These are phyloP conservation scores for Temnothorax rugatulus DNA, from an alignment of 2,888 invertebrate genomes.

Conservation along the genomic window DNA sequence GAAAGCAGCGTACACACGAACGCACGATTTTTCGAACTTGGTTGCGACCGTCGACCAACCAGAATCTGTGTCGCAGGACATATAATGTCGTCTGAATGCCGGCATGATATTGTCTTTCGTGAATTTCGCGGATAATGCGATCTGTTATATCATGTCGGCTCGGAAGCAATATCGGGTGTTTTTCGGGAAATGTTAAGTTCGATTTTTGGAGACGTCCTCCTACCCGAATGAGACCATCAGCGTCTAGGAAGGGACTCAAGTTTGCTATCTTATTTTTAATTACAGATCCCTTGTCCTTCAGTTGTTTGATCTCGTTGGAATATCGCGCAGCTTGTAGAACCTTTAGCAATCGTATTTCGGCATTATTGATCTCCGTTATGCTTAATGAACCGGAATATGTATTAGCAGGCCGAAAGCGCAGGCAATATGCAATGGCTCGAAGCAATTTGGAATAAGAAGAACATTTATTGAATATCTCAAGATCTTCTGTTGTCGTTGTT, in stretches of 20 bases:
- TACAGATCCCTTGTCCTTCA: rapidly evolving
- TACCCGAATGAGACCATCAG: not conserved
- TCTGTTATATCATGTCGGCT: not conserved
- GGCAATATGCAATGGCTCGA: not conserved
- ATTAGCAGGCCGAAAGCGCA: not conserved
- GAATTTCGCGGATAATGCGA: not conserved
- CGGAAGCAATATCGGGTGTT: not conserved
- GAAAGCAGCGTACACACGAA: too few species aligned
- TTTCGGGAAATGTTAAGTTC: not conserved
- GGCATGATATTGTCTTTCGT: too few species aligned
- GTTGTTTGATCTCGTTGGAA: not conserved
- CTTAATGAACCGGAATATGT: not conserved
- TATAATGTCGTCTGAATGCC: too few species aligned
- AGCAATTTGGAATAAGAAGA: not conserved
- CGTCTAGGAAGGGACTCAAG: not conserved
- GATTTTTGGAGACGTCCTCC: not conserved
- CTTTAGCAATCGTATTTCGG: not conserved
- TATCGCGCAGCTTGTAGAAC: not conserved
- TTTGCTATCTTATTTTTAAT: not conserved
- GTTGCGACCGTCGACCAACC: too few species aligned
- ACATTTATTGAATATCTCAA: not conserved
- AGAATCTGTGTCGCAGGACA: too few species aligned
- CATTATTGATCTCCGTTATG: not conserved
- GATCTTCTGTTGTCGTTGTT: too few species aligned
- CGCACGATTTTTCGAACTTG: too few species aligned